phyloP scores from a whole-genome alignment of 2,888 invertebrate genomes.

The Drosophila mettleri region DNA sequence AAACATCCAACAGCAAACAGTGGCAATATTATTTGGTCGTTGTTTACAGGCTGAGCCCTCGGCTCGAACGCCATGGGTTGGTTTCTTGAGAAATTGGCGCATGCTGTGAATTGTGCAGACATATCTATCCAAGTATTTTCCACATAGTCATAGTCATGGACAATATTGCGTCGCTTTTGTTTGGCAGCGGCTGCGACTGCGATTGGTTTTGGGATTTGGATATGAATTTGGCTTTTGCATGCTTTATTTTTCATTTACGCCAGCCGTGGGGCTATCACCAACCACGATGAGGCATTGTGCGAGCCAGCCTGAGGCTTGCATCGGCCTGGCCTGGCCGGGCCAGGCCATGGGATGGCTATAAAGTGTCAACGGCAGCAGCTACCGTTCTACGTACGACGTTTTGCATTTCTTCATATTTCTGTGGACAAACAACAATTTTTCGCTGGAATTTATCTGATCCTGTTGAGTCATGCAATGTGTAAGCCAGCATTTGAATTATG shows the following conservation, averaged over 20 bases:
- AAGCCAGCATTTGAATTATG: slow-evolving; percentile 75
- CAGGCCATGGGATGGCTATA: slow-evolving; percentile 41
- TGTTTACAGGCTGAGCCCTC: slow-evolving; percentile 72
- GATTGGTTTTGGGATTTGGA: slow-evolving; percentile 36
- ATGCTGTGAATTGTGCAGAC: slow-evolving; percentile 72
- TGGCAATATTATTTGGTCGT: slow-evolving; percentile 72
- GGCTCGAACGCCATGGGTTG: slow-evolving; percentile 66
- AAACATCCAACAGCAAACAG: slow-evolving; percentile 62
- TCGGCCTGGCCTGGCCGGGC: slow-evolving; percentile 18
- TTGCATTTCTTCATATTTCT: slow-evolving; percentile 74
- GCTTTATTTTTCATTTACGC: slow-evolving; percentile 67
- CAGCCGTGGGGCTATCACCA: slow-evolving; percentile 55
- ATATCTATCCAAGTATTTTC: slow-evolving; percentile 56
- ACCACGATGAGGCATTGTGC: slow-evolving; percentile 64
- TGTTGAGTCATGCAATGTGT: slow-evolving; percentile 77
- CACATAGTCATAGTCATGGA: slow-evolving; percentile 58
- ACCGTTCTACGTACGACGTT: slow-evolving; percentile 71
- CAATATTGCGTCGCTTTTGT: slow-evolving; percentile 78
- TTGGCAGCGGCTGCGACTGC: slow-evolving; percentile 33
- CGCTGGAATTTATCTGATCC: slow-evolving; percentile 70
- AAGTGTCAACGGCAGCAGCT: slow-evolving; percentile 78
- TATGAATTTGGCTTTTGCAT: slow-evolving; percentile 41
- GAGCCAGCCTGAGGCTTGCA: slow-evolving; percentile 21
- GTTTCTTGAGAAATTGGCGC: slow-evolving; percentile 78
- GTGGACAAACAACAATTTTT: slow-evolving; percentile 65